Conservation (phyloP, 2,113 vertebrate species). For the Saguinus imperator region DNA sequence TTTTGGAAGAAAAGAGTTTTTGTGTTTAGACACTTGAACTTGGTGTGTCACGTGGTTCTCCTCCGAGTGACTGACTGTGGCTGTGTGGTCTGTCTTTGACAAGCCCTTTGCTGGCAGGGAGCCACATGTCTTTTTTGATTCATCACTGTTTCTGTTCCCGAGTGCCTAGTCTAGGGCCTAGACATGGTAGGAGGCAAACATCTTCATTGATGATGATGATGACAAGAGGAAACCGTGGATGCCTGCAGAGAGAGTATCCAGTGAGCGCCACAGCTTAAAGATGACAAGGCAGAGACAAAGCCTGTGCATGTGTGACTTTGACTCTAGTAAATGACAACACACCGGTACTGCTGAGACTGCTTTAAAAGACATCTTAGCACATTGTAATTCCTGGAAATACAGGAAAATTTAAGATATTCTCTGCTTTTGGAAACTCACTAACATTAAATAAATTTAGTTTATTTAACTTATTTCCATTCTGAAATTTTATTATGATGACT, state of each 20-base stretch:
- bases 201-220: background rate
- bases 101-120: background rate
- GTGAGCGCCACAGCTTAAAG: rapidly evolving
- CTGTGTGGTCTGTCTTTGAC: background rate
- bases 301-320: rapidly evolving
- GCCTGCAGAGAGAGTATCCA: background rate
- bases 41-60: background rate
- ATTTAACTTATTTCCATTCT: background rate
- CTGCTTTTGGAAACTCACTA: background rate
- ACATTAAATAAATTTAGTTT: background rate
- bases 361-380: background rate
- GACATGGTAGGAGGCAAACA: rapidly evolving
- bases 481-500: background rate
- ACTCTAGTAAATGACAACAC: background rate
- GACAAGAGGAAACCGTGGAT: background rate
- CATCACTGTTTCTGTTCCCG: rapidly evolving
- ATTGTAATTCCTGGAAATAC: background rate
- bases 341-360: background rate
- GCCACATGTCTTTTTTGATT: background rate
- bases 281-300: rapidly evolving
- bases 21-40: background rate
- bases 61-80: rapidly evolving
- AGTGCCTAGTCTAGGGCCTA: background rate
- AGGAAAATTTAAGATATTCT: background rate
- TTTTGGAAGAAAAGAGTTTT: background rate